Conservation (phyloP, 2,888 invertebrate species). For the Plusia festucae region DNA sequence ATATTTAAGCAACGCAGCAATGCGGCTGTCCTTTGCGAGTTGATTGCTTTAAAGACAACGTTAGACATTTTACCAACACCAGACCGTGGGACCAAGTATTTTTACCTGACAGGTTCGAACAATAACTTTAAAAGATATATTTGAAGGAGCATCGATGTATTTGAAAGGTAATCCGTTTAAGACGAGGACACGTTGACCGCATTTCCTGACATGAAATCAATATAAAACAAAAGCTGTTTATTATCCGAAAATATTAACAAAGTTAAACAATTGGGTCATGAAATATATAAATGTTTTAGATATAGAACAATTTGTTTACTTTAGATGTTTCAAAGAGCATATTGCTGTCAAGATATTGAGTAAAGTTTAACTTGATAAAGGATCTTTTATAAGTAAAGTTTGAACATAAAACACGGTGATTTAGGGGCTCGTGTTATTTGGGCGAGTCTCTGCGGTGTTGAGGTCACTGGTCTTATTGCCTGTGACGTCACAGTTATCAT, state of each 20-base stretch:
- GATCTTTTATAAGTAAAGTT: constrained; percentile 66
- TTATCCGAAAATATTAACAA: neutral
- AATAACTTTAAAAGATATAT: constrained; percentile 5
- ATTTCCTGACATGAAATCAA: neutral
- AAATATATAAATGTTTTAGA: neutral
- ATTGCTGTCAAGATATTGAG: constrained; percentile 59
- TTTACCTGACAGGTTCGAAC: neutral
- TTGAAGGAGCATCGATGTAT: neutral
- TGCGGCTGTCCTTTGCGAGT: constrained; percentile 9
- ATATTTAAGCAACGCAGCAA: constrained; percentile 7
- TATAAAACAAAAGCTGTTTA: constrained; percentile 2
- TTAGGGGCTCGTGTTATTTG: constrained; percentile 52
- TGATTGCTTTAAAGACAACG: neutral
- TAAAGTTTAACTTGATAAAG: constrained; percentile 64
- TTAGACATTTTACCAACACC: neutral
- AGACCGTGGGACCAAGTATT: no score
- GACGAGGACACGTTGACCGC: neutral
- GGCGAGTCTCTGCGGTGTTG: constrained; percentile 20
- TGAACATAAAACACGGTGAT: constrained; percentile 67
- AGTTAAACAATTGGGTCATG: neutral
- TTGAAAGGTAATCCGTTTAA: neutral
- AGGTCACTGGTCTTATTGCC: constrained; percentile 21
- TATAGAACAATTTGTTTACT: constrained; percentile 21
- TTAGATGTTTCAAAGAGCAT: constrained; percentile 47
- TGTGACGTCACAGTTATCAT: constrained; percentile 17